A percentile compares a stretch with the other conserved stretches of the same genome.
These are phyloP conservation scores for Xestia xanthographa DNA, from an alignment of 2,888 invertebrate species.

Conservation along the genomic window DNA sequence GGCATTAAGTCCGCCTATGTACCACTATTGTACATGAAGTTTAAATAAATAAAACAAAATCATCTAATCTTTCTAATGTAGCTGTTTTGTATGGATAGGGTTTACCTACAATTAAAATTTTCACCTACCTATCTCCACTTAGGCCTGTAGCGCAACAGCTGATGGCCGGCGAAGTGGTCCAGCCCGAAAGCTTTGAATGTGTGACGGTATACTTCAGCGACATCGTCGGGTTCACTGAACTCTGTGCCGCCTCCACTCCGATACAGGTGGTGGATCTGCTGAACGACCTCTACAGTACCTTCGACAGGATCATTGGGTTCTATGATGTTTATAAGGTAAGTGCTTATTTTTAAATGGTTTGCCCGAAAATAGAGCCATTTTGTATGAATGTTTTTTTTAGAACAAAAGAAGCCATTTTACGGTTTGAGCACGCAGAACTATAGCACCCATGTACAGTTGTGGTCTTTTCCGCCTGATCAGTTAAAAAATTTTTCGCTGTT, in stretches of 20 bases:
- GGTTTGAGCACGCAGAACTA: too few relatives aligned
- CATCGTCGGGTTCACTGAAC: constrained; percentile 97
- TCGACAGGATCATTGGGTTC: constrained; percentile 98
- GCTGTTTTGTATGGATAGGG: too few relatives aligned
- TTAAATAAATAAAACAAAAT: too few relatives aligned
- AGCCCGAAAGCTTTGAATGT: constrained; percentile 97
- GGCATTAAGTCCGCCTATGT: too few relatives aligned
- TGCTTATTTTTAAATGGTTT: not conserved
- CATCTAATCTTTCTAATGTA: too few relatives aligned
- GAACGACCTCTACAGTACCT: constrained; percentile 98
- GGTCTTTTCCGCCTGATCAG: too few relatives aligned
- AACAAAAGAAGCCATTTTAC: too few relatives aligned
- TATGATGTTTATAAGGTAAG: constrained; percentile 98
- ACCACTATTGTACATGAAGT: too few relatives aligned
- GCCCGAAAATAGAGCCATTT: not conserved
- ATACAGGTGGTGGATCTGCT: constrained; percentile 98
- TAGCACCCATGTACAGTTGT: too few relatives aligned
- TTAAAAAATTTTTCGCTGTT: too few relatives aligned
- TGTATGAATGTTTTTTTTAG: too few relatives aligned
- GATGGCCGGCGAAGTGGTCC: constrained; percentile 97
- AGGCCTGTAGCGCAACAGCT: constrained; percentile 97
- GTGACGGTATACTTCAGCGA: constrained; percentile 99
- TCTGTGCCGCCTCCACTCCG: constrained; percentile 97
- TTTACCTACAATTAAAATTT: too few relatives aligned
- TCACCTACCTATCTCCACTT: not conserved